Evolutionary conservation across 2,113 vertebrate genomes (phyloP), one percentile per base, ranked within the genome.

Genomic region (Gymnogyps californianus): DNA sequence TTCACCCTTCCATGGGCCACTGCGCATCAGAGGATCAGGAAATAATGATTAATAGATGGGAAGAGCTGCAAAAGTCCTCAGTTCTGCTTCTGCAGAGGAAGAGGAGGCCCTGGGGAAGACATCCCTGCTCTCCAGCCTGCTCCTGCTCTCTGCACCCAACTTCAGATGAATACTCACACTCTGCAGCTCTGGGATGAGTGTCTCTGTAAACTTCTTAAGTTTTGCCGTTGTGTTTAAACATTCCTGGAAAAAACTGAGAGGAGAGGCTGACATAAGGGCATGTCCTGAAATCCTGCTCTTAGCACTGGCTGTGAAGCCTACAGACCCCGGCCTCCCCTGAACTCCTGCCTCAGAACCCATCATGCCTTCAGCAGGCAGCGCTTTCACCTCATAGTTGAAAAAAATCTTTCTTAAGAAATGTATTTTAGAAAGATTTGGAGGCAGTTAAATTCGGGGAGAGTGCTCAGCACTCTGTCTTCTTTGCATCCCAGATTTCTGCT

Each of bases 231-330:
- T 89, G 80, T 92, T 92, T 90, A 98, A 95, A 96, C 97, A 98
- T 94, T 98, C 97, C 98, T 98, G 98, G 81, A 98, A 98, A 96
- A 98, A 98, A 97, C 96, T 98, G 96, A 82, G 49, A 93, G 58
- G 25, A 54, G 40, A 83, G 21, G 71, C 19, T 62, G 77, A 25
- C 1, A 1, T 77, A 44, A 69, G 42, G 59, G 9, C n/a, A 59
- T 19, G 29, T 46, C 25, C 59, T 28, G 62, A 71, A 72, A 52
- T 31, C 38, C 34, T 42, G 22, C 69, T 58, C 40, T 24, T 36
- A 36, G 18, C 31, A 44, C 28, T 34, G 26, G 16, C 31, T 49
- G 38, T 69, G 42, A 83, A 34, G 29, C n/a, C 42, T 42, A 19
- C 44, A 42, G 52, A 40, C 10, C 36, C 32, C 22, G 29, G 36